phyloP scores from a whole-genome alignment of 2,113 vertebrate genomes.

The human region DNA sequence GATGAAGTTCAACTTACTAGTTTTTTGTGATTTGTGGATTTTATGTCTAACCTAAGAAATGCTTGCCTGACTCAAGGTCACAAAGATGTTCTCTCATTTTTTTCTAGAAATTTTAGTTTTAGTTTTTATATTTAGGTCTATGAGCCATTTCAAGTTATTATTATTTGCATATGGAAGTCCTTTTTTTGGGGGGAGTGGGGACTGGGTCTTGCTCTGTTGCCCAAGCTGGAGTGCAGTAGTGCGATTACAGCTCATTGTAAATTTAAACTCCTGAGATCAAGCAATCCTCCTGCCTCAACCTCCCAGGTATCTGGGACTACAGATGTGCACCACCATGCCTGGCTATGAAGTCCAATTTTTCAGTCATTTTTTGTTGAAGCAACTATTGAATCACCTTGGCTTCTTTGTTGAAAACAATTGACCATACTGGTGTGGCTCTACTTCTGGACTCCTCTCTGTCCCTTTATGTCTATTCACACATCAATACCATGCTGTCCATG shows the following conservation, averaged over 20 bases:
- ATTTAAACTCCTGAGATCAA: too few relatives aligned
- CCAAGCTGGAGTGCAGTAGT: too few relatives aligned
- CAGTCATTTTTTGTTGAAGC: not conserved
- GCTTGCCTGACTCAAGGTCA: not conserved
- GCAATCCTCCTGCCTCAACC: too few relatives aligned
- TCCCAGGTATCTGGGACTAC: too few relatives aligned
- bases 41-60: not conserved
- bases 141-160: not conserved
- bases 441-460: not conserved
- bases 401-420: not conserved
- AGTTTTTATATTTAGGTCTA: not conserved
- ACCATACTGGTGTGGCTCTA: not conserved
- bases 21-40: not conserved
- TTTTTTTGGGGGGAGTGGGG: too few relatives aligned
- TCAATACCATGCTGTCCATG: not conserved
- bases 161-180: not conserved
- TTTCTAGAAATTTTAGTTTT: not conserved
- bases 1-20: not conserved
- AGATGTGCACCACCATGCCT: too few relatives aligned
- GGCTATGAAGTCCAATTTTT: not conserved
- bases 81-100: not conserved
- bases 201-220: too few relatives aligned
- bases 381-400: not conserved
- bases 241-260: too few relatives aligned
- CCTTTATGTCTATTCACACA: not conserved